Evolutionary conservation across 2,113 vertebrate genomes (phyloP), one percentile per base, ranked within the genome.

Genomic region (Mellivora capensis): DNA sequence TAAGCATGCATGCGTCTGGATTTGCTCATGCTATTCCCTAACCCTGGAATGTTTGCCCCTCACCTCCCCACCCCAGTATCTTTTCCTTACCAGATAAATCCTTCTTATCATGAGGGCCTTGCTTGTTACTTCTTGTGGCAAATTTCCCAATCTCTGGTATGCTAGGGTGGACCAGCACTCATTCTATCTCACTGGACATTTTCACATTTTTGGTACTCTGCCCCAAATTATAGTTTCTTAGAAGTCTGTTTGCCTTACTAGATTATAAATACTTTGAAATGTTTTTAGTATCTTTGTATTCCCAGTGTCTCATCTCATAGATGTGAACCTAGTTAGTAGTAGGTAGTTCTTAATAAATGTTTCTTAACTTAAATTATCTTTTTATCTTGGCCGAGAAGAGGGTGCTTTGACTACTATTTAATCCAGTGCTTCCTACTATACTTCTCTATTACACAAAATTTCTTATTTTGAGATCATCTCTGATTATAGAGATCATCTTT

Each of bases 291-390:
- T 71, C 47, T 95, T 90, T 87, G 20, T 52, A 90, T 85, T 82
- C 37, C 3, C 44, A 67, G 47, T 21, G 72, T 59, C 31, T 94
- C 59, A 67, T 47, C 15, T 80, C 31, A 93, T 64, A 88, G 54
- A 91, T 64, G 80, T 69, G 31, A 90, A 87, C n/a, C 69, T 93
- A 39, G 15, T 90, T 81, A 15, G 39, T 93, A 61, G 14, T 61
- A 76, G 6, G 17, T 85, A 80, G n/a, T 94, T 94, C 83, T 91
- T 88, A 95, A 44, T 91, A 57, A 64, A 74, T 90, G 7, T 86
- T 89, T 44, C 8, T 42, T 64, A 37, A 76, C 12, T 77, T 87
- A 86, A 85, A 67, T 93, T 69, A 61, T 59, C 57, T 97, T 86
- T 9, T 61, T 93, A n/a, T 34, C 89, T 31, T 77, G 62, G 27